These are phyloP conservation scores for Aphaenogaster ashmeadi DNA, from an alignment of 1,140 invertebrate genomes.

Conservation along the genomic window DNA sequence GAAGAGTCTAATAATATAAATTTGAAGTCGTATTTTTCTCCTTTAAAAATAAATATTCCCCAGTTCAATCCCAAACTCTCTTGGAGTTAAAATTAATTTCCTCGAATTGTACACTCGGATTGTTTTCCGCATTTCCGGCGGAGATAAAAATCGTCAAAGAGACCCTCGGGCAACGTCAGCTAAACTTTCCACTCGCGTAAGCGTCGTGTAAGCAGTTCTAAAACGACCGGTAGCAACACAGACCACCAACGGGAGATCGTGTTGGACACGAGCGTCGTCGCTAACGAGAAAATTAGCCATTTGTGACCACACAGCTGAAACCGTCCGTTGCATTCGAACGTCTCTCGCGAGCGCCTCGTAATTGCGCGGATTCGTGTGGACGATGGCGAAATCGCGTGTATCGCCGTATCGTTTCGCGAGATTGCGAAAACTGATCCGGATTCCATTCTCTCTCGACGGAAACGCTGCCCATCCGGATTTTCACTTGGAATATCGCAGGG, in stretches of 20 bases:
- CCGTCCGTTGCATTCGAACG: background rate
- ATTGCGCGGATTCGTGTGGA: slow-evolving; percentile 60
- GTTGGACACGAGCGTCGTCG: slow-evolving; percentile 50
- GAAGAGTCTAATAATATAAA: background rate
- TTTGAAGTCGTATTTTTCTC: background rate
- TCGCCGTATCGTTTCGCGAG: slow-evolving; percentile 20
- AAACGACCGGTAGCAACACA: slow-evolving; percentile 34
- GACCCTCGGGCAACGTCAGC: slow-evolving; percentile 24
- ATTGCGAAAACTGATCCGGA: background rate
- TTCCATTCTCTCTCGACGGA: background rate
- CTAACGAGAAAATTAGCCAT: slow-evolving; percentile 75
- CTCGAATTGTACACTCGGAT: slow-evolving; percentile 20
- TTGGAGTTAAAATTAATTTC: slow-evolving; percentile 60
- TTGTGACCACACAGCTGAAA: slow-evolving; percentile 55
- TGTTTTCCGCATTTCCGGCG: background rate
- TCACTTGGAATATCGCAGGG: background rate
- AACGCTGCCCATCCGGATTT: background rate
- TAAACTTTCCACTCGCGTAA: slow-evolving; percentile 61
- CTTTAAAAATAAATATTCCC: background rate
- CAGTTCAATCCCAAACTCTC: background rate
- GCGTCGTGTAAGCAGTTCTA: slow-evolving; percentile 65
- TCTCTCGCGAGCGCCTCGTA: slow-evolving; percentile 9
- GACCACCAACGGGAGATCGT: slow-evolving; percentile 8
- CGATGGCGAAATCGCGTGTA: slow-evolving; percentile 70
- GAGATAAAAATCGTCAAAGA: slow-evolving; percentile 53